Evolutionary conservation across 1,140 invertebrate species (phyloP), one percentile per base, ranked within the genome.

Genomic region (Heliconius congener): DNA sequence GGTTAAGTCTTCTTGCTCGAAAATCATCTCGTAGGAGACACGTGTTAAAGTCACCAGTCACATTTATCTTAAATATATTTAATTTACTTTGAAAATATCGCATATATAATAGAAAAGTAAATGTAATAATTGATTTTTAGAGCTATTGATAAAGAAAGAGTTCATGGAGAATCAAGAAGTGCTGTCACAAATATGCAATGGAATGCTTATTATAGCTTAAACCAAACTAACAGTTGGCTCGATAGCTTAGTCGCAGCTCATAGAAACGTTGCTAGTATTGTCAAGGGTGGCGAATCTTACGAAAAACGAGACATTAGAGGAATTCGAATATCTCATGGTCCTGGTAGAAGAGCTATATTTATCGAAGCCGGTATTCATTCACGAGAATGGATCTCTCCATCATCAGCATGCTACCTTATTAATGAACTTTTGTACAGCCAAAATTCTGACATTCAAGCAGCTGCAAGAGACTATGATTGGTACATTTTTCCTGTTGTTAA

Each of bases 401-500:
- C 96, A 0, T 95, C 95, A 0, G 95, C 95, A 9, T 95, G 96
- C 16, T 97, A 95, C 81, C 94, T 97, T 9, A 94, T 96, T 13
- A 95, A 95, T 83, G 93, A 96, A 83, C 82, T 96, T 13, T 86
- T 96, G 18, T 95, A 90, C 5, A 95, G 94, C 57, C 86, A 88
- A 19, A 92, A 95, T 84, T 79, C 90, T 1, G 93, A 92, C 71
- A 92, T 94, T 0, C 88, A 84, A 77, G 92, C 93, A 3, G 93
- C 95, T 71, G 95, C 95, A 11, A 90, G 96, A 70, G 95, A 95
- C 81, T 96, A 95, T 76, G 97, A 97, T 86, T 97, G 96, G 96
- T 96, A 97, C 84, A 96, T 98, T 50, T 95, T 97, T 27, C 97
- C 97, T 0, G 94, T 96, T 27, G 93, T 95, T 1, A 97, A 97